A percentile compares a stretch with the other conserved stretches of the same genome.
Conservation (phyloP, 1,140 invertebrate species). For the Hypsibius dujardini region DNA sequence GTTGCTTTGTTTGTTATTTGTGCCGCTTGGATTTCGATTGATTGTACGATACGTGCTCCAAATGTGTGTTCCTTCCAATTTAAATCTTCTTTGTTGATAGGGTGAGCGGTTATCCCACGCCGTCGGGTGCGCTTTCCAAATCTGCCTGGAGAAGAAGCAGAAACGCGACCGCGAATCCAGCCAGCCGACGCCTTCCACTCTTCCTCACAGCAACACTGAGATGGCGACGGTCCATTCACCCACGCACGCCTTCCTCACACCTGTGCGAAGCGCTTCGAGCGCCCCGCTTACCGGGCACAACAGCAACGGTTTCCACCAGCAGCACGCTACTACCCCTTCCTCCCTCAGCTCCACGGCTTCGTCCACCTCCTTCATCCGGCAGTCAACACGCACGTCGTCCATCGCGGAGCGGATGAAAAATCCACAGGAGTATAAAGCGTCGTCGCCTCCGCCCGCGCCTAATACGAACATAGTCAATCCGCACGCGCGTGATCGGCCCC, state of each 20-base stretch:
- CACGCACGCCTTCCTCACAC: too few relatives aligned
- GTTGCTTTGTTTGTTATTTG: too few relatives aligned
- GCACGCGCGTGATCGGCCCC: slow-evolving; percentile 81
- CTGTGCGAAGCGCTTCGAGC: slow-evolving; percentile 1
- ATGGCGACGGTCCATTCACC: neutral
- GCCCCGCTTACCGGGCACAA: slow-evolving; percentile 23
- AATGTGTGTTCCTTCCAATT: too few relatives aligned
- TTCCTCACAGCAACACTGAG: neutral
- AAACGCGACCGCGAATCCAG: slow-evolving; percentile 87
- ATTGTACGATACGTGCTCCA: too few relatives aligned
- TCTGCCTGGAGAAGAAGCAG: slow-evolving; percentile 91
- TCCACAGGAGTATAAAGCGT: slow-evolving; percentile 36
- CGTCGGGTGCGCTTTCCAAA: slow-evolving; percentile 95
- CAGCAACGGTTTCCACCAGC: too few relatives aligned
- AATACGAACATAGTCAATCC: slow-evolving; percentile 51
- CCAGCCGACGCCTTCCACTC: neutral
- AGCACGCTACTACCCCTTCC: too few relatives aligned
- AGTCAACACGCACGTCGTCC: slow-evolving; percentile 64
- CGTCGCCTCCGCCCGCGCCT: slow-evolving; percentile 38
- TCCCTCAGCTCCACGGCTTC: slow-evolving; percentile 73
- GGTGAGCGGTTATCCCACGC: slow-evolving; percentile 93
- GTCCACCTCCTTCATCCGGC: slow-evolving; percentile 81
- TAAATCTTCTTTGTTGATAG: slow-evolving; percentile 37
- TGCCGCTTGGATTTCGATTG: too few relatives aligned
- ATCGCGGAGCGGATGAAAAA: slow-evolving; percentile 56